Evolutionary conservation across 2,113 vertebrate species (phyloP), one percentile per base, ranked within the genome.

Genomic region (Malurus alboscapulatus): DNA sequence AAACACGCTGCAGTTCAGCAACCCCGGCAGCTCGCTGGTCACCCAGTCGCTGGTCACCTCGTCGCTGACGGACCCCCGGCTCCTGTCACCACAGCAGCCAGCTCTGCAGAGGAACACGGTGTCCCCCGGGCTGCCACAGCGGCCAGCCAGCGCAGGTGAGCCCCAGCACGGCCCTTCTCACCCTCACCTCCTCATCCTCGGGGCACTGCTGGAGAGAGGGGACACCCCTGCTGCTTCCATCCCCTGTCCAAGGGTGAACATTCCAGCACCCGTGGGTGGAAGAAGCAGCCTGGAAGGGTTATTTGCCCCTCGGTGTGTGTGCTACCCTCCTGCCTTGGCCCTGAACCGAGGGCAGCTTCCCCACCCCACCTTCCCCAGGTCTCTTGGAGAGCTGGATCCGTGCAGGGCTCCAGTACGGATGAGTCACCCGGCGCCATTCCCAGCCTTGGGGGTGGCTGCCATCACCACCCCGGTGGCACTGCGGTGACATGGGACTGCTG

Each of bases 121-220:
- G 90, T 99, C 99, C 36, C 99, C 99, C 0, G 99, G 98, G 91
- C 97, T 99, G 96, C 99, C 99, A 1, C 99, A 99, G 98, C 96
- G 99, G 91, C 99, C 99, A 3, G 98, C 99, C 85, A 99, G 99
- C 2, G 99, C 99, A 96, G 99, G 99, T 99, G 84, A 98, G 97
- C 11, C 5, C 2, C 2, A 1, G 53, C 1, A 0, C 0, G 2
- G 5, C 19, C 75, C 61, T 81, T 6, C 1, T 1, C 13, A 2
- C 10, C 18, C 14, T 20, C 12, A 3, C 1, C 63, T 76, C 55
- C 48, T 69, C 59, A 7, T 42, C 83, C 45, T 74, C 54, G 3
- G 53, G 10, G 30, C 16, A 1, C 40, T 34, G 25, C 24, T 0
- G 34, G 29, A 40, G 34, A 38, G 8, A 5, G 53, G 10, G 19